A percentile compares a stretch with the other conserved stretches of the same genome.
Evolutionary conservation across 2,113 vertebrate genomes (phyloP).

Genomic region (Hiodon alosoides): DNA sequence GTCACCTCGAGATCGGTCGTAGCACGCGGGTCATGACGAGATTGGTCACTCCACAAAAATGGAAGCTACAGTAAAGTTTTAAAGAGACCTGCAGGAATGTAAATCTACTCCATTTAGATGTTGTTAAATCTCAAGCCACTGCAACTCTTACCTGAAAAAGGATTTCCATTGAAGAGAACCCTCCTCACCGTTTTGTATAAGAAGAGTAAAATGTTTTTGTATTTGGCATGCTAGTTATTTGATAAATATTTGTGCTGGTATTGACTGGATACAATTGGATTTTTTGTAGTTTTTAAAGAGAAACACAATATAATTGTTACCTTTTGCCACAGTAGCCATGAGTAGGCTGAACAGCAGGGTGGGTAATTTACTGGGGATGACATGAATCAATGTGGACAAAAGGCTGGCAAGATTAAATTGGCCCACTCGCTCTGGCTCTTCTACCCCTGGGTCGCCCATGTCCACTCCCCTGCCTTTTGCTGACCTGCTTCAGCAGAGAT

Average conservation of each 20-base stretch:
- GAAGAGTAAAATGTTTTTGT: neutral
- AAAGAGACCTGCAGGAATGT: no score
- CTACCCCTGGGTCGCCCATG: neutral
- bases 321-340: no score
- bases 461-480: neutral
- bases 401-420: neutral
- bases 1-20: conserved; percentile 8
- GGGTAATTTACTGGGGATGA: neutral
- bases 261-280: no score
- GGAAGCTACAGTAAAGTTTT: no score
- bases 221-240: neutral
- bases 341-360: no score
- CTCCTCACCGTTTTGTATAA: neutral
- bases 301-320: no score
- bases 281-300: no score
- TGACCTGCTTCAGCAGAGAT: neutral
- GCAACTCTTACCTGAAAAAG: no score
- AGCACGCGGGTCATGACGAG: neutral
- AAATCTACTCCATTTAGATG: no score
- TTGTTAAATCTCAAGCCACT: no score
- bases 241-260: no score
- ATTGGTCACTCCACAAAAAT: no score
- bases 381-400: neutral
- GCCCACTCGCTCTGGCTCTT: neutral
- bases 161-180: neutral